These are phyloP conservation scores for Auanema freiburgensis DNA, from an alignment of 2,888 invertebrate species.

Conservation along the genomic window DNA sequence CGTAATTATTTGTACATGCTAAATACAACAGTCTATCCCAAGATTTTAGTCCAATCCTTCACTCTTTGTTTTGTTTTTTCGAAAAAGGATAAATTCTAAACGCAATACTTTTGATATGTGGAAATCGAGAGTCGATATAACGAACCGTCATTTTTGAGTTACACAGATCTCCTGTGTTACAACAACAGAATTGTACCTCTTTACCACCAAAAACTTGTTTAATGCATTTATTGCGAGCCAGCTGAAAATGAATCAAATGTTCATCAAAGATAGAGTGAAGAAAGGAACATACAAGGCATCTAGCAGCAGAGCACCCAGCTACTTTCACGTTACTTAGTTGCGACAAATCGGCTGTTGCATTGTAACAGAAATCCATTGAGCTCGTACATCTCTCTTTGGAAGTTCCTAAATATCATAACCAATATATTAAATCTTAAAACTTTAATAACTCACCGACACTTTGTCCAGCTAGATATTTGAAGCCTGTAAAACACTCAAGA, in stretches of 20 bases:
- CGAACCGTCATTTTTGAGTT: slow-evolving; percentile 39
- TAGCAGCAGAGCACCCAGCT: slow-evolving; percentile 37
- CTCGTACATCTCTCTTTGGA: slow-evolving; percentile 31
- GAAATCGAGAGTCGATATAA: background rate
- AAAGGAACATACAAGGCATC: slow-evolving; percentile 29
- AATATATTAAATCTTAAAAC: background rate
- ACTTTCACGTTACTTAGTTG: slow-evolving; percentile 32
- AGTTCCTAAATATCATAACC: slow-evolving; percentile 23
- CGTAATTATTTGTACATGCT: too few species aligned
- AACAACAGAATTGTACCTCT: slow-evolving; percentile 35
- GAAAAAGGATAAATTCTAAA: slow-evolving; percentile 36
- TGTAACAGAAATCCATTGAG: slow-evolving; percentile 37
- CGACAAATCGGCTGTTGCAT: slow-evolving; percentile 37
- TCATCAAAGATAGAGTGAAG: too few species aligned
- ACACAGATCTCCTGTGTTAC: slow-evolving; percentile 43
- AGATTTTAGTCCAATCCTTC: slow-evolving; percentile 18
- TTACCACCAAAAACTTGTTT: slow-evolving; percentile 29
- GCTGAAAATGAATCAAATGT: too few species aligned
- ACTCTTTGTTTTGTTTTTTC: slow-evolving; percentile 31
- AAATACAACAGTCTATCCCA: too few species aligned
- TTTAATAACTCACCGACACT: slow-evolving; percentile 26
- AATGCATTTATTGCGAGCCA: slow-evolving; percentile 36
- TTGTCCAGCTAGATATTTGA: slow-evolving; percentile 35
- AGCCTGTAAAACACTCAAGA: slow-evolving; percentile 40
- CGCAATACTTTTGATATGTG: background rate